A percentile compares a stretch with the other conserved stretches of the same genome.
These are phyloP conservation scores for Epinotia brunnichana DNA, from an alignment of 2,888 invertebrate species.

Conservation along the genomic window DNA sequence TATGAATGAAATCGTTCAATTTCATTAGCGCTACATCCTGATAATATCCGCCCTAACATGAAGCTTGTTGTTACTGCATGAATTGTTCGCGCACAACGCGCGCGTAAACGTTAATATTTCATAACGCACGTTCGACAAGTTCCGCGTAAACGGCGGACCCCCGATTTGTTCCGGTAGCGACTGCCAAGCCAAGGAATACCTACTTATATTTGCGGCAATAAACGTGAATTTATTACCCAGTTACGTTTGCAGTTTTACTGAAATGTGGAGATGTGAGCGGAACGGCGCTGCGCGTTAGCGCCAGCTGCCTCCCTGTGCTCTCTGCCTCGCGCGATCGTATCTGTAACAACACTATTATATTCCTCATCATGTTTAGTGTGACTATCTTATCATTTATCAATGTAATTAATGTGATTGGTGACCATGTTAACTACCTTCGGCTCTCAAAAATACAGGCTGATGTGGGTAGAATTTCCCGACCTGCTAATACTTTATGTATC, in stretches of 20 bases:
- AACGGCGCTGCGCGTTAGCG: conserved; percentile 66
- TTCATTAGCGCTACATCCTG: conserved; percentile 69
- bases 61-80: conserved; percentile 51
- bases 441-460: neutral
- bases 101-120: conserved; percentile 72
- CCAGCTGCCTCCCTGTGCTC: conserved; percentile 57
- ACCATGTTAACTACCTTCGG: neutral
- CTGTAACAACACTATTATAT: conserved; percentile 44
- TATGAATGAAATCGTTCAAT: conserved; percentile 72
- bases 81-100: conserved; percentile 67
- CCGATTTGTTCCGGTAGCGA: conserved; percentile 75
- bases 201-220: conserved; percentile 78
- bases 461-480: no score
- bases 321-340: conserved; percentile 44
- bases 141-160: conserved; percentile 65
- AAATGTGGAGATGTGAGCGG: conserved; percentile 75
- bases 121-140: conserved; percentile 67
- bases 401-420: conserved; percentile 9
- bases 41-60: conserved; percentile 70
- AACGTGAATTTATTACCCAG: conserved; percentile 80
- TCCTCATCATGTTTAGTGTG: conserved; percentile 48
- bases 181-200: conserved; percentile 68
- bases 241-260: conserved; percentile 81
- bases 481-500: no score
- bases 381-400: conserved; percentile 9